Evolutionary conservation across 2,888 invertebrate genomes (phyloP).

Genomic region (Endomychus coccineus): DNA sequence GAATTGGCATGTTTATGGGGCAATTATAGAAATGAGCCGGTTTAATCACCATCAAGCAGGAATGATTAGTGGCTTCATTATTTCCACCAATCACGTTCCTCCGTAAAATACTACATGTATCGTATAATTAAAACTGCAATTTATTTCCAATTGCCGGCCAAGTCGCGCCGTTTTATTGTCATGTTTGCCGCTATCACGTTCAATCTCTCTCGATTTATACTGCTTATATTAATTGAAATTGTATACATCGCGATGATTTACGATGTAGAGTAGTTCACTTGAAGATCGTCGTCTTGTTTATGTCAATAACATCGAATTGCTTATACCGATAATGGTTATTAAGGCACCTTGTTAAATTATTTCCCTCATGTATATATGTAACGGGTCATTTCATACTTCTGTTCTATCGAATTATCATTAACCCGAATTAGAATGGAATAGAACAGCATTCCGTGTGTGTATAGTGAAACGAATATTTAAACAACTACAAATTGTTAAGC

Average conservation of each 20-base stretch:
- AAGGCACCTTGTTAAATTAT: too few species aligned
- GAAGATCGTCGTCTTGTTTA: too few species aligned
- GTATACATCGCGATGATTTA: conserved; percentile 25
- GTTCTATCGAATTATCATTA: too few species aligned
- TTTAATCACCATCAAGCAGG: conserved; percentile 40
- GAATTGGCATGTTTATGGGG: conserved; percentile 42
- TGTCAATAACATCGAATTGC: too few species aligned
- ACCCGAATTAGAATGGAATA: too few species aligned
- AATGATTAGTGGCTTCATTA: conserved; percentile 44
- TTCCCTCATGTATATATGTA: too few species aligned
- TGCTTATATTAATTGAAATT: conserved; percentile 34
- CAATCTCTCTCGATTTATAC: conserved; percentile 32
- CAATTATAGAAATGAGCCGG: conserved; percentile 43
- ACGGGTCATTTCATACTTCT: too few species aligned
- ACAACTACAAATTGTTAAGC: too few species aligned
- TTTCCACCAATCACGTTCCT: conserved; percentile 41
- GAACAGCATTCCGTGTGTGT: too few species aligned
- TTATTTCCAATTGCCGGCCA: conserved; percentile 35
- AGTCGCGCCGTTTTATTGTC: conserved; percentile 32
- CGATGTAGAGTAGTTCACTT: conserved; percentile 15
- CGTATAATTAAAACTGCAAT: conserved; percentile 41
- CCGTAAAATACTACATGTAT: conserved; percentile 36
- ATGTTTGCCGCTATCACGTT: conserved; percentile 31
- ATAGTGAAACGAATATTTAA: too few species aligned
- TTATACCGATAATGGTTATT: too few species aligned